A percentile compares a stretch with the other conserved stretches of the same genome.
These are phyloP conservation scores for Salvator merianae DNA, from an alignment of 2,113 vertebrate genomes.

Conservation along the genomic window DNA sequence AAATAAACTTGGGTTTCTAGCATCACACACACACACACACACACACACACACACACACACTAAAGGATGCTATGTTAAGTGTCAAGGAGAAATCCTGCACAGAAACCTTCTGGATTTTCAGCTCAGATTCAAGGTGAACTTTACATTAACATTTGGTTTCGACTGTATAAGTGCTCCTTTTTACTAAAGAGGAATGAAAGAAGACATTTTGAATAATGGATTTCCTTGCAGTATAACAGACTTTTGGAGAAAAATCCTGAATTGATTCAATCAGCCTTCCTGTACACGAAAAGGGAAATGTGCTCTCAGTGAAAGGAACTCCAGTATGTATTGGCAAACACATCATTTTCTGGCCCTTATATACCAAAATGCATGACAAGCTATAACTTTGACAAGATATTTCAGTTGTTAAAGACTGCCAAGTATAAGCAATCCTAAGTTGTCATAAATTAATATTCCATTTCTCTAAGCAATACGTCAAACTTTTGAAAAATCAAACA, in stretches of 20 bases:
- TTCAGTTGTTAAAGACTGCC: not conserved
- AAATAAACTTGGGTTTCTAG: not conserved
- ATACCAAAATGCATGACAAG: not conserved
- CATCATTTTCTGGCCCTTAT: not conserved
- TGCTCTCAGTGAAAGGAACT: not conserved
- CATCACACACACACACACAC: not conserved
- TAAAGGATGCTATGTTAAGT: not conserved
- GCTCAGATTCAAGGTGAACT: not conserved
- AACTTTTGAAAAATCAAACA: not conserved
- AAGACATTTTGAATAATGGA: constrained; percentile 3
- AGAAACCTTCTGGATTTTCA: not conserved
- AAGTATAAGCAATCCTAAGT: not conserved
- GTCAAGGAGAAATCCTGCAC: not conserved
- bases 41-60: no score
- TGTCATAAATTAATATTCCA: not conserved
- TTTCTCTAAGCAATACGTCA: not conserved
- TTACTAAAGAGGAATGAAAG: not conserved
- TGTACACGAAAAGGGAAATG: not conserved
- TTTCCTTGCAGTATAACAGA: not conserved
- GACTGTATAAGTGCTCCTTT: not conserved
- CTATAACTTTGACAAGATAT: constrained; percentile 4
- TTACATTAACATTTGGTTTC: not conserved
- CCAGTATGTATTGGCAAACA: not conserved
- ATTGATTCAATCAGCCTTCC: not conserved
- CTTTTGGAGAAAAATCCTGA: not conserved